Evolutionary conservation across 2,797 vertebrate species (phyloP), one percentile per base, ranked within the genome.

Genomic region (Rhadinocentrus ornatus): DNA sequence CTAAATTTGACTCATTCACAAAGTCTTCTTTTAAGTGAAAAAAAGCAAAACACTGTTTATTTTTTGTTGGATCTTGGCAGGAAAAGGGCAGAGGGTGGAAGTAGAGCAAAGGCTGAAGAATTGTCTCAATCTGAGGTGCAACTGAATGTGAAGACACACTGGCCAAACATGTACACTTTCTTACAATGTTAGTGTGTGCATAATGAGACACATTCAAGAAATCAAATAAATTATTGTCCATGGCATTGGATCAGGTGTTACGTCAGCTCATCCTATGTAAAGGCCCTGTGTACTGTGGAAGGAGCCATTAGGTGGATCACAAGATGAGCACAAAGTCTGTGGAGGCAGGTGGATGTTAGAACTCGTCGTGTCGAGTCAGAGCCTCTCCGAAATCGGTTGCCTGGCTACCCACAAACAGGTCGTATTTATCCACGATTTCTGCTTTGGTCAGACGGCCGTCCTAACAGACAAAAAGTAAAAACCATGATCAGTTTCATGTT

Each of bases 301-400:
- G 61, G 69, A 73, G 63, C 50, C 69, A 37, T 60, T 31, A 6
- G 66, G 59, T 77, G 75, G 79, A 66, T 68, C 62, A 48, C 70
- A 69, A 81, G 75, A 86, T 73, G 67, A 84, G 79, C 70, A 44
- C 57, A 77, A 39, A 86, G 87, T 93, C 88, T 85, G 61, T 90
- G 71, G 73, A 78, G 63, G 75, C 57, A 32, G 60, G 53, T 0
- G 7, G 64, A 53, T 41, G 61, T 90, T 93, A 98, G 90, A 98
- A 98, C 81, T 99, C 98, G 15, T 99, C 97, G 0, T 99, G 98
- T 74, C 97, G 94, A 82, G 96, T 97, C 84, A 99, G 91, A 59
- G 98, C 98, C 81, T 99, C 98, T 27, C 98, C 98, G 4, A 99
- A 99, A 93, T 99, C 97, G 29, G 98, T 99, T n/a, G 96, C 98